Evolutionary conservation across 2,888 invertebrate species (phyloP), one percentile per base, ranked within the genome.

Genomic region (Xestia c-nigrum): DNA sequence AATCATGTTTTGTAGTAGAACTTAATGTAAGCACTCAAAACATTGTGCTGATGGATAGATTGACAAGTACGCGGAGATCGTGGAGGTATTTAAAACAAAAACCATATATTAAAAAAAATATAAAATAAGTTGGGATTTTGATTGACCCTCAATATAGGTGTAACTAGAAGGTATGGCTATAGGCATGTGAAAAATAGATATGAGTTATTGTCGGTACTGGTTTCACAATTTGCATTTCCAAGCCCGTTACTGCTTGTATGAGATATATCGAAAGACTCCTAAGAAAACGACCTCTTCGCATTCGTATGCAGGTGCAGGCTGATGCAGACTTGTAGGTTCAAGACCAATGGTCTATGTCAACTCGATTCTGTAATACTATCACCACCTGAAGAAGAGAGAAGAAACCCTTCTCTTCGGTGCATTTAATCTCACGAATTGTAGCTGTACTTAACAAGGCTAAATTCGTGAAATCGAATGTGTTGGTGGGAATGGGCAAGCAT

Each of bases 391-490:
- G 63, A 67, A 70, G 57, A 68, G 5, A 52, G 40, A 52, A 69
- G 55, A 68, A 14, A 65, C 12, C 74, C 83, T 78, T 52, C 50
- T 74, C 80, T 75, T 76, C 92, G 85, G 80, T 68, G 43, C 85
- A 92, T 92, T 89, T 77, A 89, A 92, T 92, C n/a, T 86, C 77
- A 76, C 88, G 94, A 76, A 89, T 90, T 31, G 46, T 71, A 86
- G 91, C 91, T 74, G 72, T 14, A 6, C 21, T 19, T n/a, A 75
- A 40, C 1, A 43, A 31, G 46, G 93, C 93, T 94, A 94, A 94
- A 94, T 94, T 94, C 94, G 94, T 93, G 89, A 82, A 86, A 93
- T 94, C 92, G 92, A 91, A 90, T 92, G 89, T 86, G 88, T 59
- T 71, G 89, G 73, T 68, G 71, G 43, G 69, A 73, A 68, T 14